A percentile compares a stretch with the other conserved stretches of the same genome.
These are phyloP conservation scores for Pelodytes ibericus DNA, from an alignment of 2,797 vertebrate genomes.

Conservation along the genomic window DNA sequence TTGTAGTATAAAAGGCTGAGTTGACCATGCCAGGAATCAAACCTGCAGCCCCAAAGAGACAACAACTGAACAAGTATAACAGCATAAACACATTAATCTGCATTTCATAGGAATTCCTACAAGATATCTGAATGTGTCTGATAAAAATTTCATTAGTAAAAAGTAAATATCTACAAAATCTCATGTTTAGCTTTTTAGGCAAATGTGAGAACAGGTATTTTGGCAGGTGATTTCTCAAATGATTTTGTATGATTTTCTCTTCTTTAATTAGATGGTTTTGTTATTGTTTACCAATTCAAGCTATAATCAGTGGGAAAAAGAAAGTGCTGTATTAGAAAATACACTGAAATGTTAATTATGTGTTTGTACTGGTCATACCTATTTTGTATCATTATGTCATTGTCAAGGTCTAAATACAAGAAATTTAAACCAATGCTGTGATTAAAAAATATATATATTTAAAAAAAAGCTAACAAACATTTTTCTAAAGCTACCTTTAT, in stretches of 20 bases:
- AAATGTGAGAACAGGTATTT: not conserved
- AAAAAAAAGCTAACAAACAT: too few relatives aligned
- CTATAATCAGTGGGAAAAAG: not conserved
- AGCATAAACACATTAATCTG: too few relatives aligned
- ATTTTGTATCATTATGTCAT: not conserved
- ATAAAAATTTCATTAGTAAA: not conserved
- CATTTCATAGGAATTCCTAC: too few relatives aligned
- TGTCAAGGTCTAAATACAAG: not conserved
- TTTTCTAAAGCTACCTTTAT: too few relatives aligned
- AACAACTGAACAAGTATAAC: too few relatives aligned
- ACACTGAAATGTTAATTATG: not conserved
- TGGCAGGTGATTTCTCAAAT: not conserved
- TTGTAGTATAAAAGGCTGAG: too few relatives aligned
- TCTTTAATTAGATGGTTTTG: not conserved
- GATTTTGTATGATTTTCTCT: not conserved
- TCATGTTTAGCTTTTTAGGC: not conserved
- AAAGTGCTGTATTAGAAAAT: not conserved
- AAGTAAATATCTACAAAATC: not conserved
- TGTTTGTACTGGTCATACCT: not conserved
- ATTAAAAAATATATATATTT: too few relatives aligned
- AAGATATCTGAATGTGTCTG: too few relatives aligned
- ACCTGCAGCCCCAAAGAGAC: too few relatives aligned
- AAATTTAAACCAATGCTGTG: not conserved
- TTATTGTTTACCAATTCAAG: not conserved
- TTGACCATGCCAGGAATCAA: too few relatives aligned